phyloP scores from a whole-genome alignment of 2,113 vertebrate species.

The Plotosus lineatus region DNA sequence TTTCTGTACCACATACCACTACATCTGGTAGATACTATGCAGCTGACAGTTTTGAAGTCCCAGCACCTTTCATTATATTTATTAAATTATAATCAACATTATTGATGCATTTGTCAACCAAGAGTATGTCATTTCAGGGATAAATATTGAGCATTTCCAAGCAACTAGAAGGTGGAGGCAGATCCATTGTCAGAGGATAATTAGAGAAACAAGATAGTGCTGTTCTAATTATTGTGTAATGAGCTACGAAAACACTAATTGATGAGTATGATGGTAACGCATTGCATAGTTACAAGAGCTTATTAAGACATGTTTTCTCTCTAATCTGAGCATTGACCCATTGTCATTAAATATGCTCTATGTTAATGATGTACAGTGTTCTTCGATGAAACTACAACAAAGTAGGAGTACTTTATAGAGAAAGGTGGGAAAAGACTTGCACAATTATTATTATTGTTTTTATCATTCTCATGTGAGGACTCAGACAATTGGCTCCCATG shows the following conservation, averaged over 20 bases:
- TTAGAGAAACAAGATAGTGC: conserved; percentile 49
- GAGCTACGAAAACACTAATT: conserved; percentile 54
- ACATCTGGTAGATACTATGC: background rate
- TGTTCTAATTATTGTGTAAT: conserved; percentile 55
- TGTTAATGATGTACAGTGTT: conserved; percentile 50
- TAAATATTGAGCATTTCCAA: conserved; percentile 35
- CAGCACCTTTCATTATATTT: background rate
- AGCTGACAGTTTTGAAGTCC: background rate
- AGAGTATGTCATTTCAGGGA: background rate
- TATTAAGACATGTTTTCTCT: conserved; percentile 53
- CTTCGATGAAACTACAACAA: conserved; percentile 30
- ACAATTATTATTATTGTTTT: too few relatives aligned
- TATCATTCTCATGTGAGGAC: too few relatives aligned
- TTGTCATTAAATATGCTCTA: conserved; percentile 50
- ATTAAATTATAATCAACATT: conserved; percentile 22
- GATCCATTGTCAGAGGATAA: conserved; percentile 39
- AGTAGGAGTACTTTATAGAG: background rate
- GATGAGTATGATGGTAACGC: conserved; percentile 54
- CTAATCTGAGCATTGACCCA: conserved; percentile 51
- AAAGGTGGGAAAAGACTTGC: conserved; percentile 23
- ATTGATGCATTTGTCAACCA: conserved; percentile 14
- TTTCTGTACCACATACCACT: background rate
- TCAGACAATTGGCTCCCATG: too few relatives aligned
- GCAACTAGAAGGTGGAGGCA: conserved; percentile 27
- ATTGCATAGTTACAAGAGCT: conserved; percentile 50